Conservation (phyloP, 2,888 invertebrate species). For the Leptinotarsa juncta region DNA sequence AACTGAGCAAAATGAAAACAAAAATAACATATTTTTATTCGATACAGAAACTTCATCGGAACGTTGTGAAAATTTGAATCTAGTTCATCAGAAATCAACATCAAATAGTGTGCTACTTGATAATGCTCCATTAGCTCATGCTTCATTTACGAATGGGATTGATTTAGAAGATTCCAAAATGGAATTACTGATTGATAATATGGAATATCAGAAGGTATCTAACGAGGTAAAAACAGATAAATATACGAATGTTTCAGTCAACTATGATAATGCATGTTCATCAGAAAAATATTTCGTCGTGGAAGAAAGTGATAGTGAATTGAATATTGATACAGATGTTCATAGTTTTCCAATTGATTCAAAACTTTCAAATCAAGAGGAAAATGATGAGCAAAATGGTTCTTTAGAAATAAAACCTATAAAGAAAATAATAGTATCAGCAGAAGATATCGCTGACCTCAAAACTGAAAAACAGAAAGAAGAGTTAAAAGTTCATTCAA, state of each 20-base stretch:
- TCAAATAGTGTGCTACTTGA: no score
- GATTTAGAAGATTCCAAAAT: no score
- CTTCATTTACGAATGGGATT: no score
- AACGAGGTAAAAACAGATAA: no score
- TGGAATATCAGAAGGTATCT: no score
- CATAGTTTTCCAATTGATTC: background rate
- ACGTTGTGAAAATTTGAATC: background rate
- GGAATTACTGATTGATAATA: no score
- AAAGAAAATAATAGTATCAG: background rate
- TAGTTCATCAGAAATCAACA: no score
- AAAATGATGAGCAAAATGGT: background rate
- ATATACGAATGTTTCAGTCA: no score
- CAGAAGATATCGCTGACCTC: background rate
- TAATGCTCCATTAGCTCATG: no score
- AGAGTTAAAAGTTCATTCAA: background rate
- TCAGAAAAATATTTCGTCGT: background rate
- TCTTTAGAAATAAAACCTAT: no score
- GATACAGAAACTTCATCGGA: no score
- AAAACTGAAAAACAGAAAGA: background rate
- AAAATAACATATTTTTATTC: background rate
- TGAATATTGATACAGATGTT: background rate
- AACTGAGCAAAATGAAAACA: no score
- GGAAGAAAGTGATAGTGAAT: constrained; percentile 1
- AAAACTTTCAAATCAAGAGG: background rate
- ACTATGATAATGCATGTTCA: background rate